These are phyloP conservation scores for Caloenas nicobarica DNA, from an alignment of 2,113 vertebrate species.

Conservation along the genomic window DNA sequence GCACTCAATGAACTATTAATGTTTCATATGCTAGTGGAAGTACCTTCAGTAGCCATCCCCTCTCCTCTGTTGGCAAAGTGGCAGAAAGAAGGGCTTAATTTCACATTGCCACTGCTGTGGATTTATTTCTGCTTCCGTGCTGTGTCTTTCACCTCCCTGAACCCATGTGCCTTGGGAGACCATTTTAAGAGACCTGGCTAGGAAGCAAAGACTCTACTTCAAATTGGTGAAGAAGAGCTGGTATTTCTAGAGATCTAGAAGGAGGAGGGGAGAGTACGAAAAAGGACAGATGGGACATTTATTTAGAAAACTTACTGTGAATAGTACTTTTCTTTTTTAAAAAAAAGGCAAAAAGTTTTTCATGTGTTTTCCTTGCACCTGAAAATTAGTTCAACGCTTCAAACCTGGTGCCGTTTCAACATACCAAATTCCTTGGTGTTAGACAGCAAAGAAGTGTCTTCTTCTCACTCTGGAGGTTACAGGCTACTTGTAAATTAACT, in stretches of 20 bases:
- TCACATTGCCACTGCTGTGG: background rate
- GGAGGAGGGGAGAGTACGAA: background rate
- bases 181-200: background rate
- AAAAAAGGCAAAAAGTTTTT: background rate
- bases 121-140: background rate
- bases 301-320: background rate
- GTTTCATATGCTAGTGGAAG: background rate
- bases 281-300: background rate
- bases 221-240: background rate
- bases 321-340: background rate
- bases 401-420: background rate
- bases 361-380: background rate
- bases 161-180: background rate
- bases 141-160: background rate
- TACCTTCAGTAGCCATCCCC: background rate
- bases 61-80: background rate
- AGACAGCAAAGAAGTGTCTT: background rate
- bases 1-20: background rate
- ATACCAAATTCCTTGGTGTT: background rate
- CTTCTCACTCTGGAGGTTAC: background rate
- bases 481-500: background rate
- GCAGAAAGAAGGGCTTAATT: background rate
- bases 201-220: background rate
- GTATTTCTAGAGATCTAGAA: background rate
- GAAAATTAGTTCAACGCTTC: background rate